Base-by-base conservation (phyloP, 1,140 invertebrate species). In the Paralvinella palmiformis region DNA sequence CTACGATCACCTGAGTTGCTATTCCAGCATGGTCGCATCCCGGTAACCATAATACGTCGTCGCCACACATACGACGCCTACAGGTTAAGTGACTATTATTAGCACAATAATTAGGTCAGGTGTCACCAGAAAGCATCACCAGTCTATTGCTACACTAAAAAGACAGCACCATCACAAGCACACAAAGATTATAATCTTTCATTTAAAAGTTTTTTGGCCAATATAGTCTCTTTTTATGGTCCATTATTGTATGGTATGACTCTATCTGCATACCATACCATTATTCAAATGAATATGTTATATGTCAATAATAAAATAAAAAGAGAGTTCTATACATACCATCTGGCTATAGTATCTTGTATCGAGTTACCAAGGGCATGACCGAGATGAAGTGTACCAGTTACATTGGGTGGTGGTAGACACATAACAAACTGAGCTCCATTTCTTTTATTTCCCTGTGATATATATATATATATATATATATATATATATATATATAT, bases 21-120 rank as follows among this genome's bases (percentile, higher is more conserved):
- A 99, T 99, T 53, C 97, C 97, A 20, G 97, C 97, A 83, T 99
- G 97, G 85, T 99, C 97, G 83, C 94, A 98, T 0, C 97, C 97
- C 3, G 97, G 97, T 77, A 94, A 92, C 94, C 96, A 99, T 0
- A 98, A 80, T 0, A 89, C 89, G 0, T 88, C 93, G 66, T 87
- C 85, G 1, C 96, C 96, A 75, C 89, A 91, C 96, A 99, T 99
- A 67, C 96, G 84, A 80, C 95, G 86, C 90, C 64, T 66, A 57
- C 7, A 33, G 44, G 35, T 17, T 24, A 37, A n/a, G 24, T 45
- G 20, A 59, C 37, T 13, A 44, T n/a, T 13, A 44, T n/a, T 13
- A 44, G 10, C 10, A 45, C 15, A 45, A 59, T 10, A 59, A 7
- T 44, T 22, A 45, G 4, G 53, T 29, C 27, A 22, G 27, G 27